Percentiles rank a stretch among this genome's conserved stretches.
Conservation (phyloP, 1,140 invertebrate species). For the Heliconius eleuchia region DNA sequence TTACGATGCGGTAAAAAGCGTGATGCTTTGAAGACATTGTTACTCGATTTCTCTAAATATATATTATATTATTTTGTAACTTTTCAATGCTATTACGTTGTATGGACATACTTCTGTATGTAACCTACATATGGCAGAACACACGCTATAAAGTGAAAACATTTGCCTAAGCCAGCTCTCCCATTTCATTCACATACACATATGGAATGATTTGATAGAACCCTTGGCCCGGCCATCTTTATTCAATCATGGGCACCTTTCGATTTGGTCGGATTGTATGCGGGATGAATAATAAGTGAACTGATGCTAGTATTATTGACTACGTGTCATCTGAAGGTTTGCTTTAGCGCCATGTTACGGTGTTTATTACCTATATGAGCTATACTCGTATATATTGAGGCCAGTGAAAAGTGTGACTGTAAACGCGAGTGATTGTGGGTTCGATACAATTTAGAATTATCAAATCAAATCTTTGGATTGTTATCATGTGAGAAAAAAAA, state of each 20-base stretch:
- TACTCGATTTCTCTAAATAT: too few relatives aligned
- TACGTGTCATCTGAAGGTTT: slow-evolving; percentile 27
- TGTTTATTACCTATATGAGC: background rate
- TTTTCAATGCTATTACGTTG: too few relatives aligned
- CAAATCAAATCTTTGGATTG: too few relatives aligned
- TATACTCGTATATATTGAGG: background rate
- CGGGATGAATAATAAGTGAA: slow-evolving; percentile 17
- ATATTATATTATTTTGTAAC: too few relatives aligned
- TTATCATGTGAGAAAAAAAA: too few relatives aligned
- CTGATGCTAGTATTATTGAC: slow-evolving; percentile 13
- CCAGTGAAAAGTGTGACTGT: too few relatives aligned
- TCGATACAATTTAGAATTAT: too few relatives aligned
- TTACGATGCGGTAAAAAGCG: too few relatives aligned
- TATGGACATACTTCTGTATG: background rate
- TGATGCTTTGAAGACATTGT: too few relatives aligned
- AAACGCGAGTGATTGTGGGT: too few relatives aligned
- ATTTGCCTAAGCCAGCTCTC: slow-evolving; percentile 19
- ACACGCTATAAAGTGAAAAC: slow-evolving; percentile 11
- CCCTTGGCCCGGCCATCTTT: slow-evolving; percentile 42
- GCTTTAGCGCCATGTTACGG: background rate
- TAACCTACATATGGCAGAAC: background rate
- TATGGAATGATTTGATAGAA: slow-evolving; percentile 47
- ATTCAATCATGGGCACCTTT: slow-evolving; percentile 48
- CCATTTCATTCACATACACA: slow-evolving; percentile 1
- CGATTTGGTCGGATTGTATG: slow-evolving; percentile 35